phyloP scores from a whole-genome alignment of 30 jellyfish, hydroid and myxozoan species.

The Nemopilema nomurai region DNA sequence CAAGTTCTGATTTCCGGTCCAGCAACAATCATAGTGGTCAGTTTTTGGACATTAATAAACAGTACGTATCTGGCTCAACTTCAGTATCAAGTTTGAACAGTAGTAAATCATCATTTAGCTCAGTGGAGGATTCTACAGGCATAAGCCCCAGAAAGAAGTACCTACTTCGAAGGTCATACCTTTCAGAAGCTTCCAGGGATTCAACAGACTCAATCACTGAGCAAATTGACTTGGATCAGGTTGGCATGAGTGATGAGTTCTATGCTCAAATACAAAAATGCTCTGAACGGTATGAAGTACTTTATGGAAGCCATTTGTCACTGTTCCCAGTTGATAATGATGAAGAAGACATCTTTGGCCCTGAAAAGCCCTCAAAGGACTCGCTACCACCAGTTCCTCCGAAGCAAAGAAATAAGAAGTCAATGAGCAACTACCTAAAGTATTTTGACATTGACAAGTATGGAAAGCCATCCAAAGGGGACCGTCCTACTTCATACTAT shows the following conservation, averaged over 20 bases:
- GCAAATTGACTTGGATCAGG: conserved; percentile 79
- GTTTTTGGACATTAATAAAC: conserved; percentile 27
- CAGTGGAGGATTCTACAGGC: conserved; percentile 36
- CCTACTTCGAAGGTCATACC: conserved; percentile 14
- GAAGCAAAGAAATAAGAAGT: conserved; percentile 63
- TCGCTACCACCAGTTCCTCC: conserved; percentile 86
- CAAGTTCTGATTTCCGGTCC: conserved; percentile 66
- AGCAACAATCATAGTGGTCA: conserved; percentile 31
- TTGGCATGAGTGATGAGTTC: conserved; percentile 86
- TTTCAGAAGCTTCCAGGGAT: conserved; percentile 16
- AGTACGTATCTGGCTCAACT: conserved; percentile 17
- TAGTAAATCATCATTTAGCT: conserved; percentile 85
- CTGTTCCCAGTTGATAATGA: conserved; percentile 82
- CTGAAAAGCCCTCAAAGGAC: conserved; percentile 47
- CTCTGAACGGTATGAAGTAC: conserved; percentile 77
- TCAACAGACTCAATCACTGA: conserved; percentile 61
- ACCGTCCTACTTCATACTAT: conserved; percentile 89
- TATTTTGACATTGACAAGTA: conserved; percentile 80
- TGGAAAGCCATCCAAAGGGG: conserved; percentile 74
- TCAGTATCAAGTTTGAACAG: conserved; percentile 68
- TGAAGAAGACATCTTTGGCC: conserved; percentile 73
- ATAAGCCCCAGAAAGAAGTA: conserved; percentile 60
- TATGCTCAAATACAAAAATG: conserved; percentile 76
- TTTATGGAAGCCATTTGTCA: conserved; percentile 86
- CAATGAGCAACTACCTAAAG: conserved; percentile 67